These are phyloP conservation scores for Acropora yongei DNA, from an alignment of 64 coral and sea anemone species.

Conservation along the genomic window DNA sequence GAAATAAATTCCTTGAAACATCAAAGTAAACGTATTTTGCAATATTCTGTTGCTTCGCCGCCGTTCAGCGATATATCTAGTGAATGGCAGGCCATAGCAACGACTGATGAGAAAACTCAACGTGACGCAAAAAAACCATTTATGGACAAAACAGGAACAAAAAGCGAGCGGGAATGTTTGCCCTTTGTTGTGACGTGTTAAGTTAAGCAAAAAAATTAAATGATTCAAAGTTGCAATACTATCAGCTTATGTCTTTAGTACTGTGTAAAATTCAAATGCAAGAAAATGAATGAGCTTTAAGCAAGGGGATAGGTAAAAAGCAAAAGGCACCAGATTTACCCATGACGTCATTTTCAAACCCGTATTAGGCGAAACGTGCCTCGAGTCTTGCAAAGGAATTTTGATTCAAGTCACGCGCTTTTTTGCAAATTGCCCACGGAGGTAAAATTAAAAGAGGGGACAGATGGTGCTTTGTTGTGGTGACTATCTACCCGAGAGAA, in stretches of 20 bases:
- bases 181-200: neutral
- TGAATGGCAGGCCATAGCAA: neutral
- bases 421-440: no score
- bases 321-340: neutral
- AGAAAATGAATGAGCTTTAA: no score
- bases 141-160: neutral
- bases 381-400: no score
- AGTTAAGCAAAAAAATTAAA: neutral
- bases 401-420: no score
- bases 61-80: neutral
- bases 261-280: no score
- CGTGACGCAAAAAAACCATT: constrained; percentile 35
- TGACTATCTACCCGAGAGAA: no score
- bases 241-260: no score
- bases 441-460: no score
- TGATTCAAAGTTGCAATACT: no score
- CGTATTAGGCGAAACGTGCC: no score
- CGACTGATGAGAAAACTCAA: neutral
- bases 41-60: neutral
- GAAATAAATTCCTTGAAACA: neutral
- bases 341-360: no score
- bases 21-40: neutral
- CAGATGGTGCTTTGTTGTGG: no score
- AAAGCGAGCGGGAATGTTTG: neutral
- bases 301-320: neutral